Evolutionary conservation across 2,888 invertebrate genomes (phyloP), one percentile per base, ranked within the genome.

Genomic region (Noctua janthe): DNA sequence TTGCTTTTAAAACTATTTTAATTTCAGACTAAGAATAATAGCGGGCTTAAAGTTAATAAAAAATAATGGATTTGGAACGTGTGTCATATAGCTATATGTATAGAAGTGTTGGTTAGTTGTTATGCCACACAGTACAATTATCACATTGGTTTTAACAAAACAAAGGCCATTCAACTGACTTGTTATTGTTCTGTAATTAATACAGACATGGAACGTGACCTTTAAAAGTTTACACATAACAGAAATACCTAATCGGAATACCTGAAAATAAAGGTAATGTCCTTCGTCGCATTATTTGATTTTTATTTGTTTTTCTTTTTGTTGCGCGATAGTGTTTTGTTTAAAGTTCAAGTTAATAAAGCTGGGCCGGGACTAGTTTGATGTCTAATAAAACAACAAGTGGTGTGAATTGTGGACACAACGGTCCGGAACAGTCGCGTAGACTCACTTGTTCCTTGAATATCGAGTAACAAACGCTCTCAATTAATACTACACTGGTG

Each of bases 391-490:
- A 91, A 91, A 91, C 89, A 91, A 91, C 89, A 88, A 90, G 86
- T 86, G 59, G n/a, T 81, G 78, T 88, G 88, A 82, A 78, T 78
- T 78, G 76, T 84, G 78, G 54, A 51, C 51, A 77, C 80, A 80
- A 76, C 72, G 73, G 67, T 81, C 84, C 66, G 79, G 84, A 88
- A 90, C 90, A 88, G 87, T 88, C 83, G 81, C 78, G 67, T 69
- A 81, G 56, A 77, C 74, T 86, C 83, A 86, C 86, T 87, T 89
- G 90, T 90, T 88, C 87, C 86, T 89, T 85, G 88, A 85, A 89
- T 91, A 92, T 92, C 91, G 88, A 89, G 83, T 91, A 90, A 88
- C 90, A 86, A 89, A 87, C 89, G 87, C 86, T 88, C 90, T 88
- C 89, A 89, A 90, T 91, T 90, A 91, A 90, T 91, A 87, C 79